Evolutionary conservation across 2,797 vertebrate genomes (phyloP).

Genomic region (Gadopsis bispinosus): DNA sequence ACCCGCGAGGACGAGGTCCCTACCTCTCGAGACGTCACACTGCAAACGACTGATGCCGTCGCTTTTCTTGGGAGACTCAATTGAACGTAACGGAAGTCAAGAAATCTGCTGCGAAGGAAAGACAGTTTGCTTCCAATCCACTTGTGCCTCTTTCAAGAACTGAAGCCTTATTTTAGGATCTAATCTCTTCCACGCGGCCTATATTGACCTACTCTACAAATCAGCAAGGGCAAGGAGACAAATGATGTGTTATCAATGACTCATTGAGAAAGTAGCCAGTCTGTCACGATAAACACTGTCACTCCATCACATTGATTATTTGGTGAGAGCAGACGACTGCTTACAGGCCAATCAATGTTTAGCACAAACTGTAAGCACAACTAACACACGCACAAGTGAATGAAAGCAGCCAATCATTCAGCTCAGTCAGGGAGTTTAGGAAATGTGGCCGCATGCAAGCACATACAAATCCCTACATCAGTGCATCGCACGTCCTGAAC

Average conservation of each 20-base stretch:
- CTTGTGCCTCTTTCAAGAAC: neutral
- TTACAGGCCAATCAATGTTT: conserved; percentile 70
- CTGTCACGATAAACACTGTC: conserved; percentile 53
- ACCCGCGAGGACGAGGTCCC: too few relatives aligned
- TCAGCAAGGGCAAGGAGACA: neutral
- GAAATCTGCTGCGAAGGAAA: neutral
- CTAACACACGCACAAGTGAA: conserved; percentile 40
- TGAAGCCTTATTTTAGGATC: neutral
- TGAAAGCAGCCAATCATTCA: conserved; percentile 29
- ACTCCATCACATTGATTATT: conserved; percentile 67
- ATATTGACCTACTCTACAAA: neutral
- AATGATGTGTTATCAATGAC: conserved; percentile 23
- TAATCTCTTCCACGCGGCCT: neutral
- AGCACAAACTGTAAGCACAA: conserved; percentile 44
- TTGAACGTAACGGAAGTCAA: neutral
- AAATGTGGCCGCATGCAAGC: conserved; percentile 19
- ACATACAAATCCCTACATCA: conserved; percentile 34
- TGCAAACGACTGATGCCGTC: neutral
- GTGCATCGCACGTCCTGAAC: conserved; percentile 33
- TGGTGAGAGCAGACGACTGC: conserved; percentile 56
- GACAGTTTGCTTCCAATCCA: neutral
- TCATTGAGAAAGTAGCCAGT: conserved; percentile 34
- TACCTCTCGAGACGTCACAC: too few relatives aligned
- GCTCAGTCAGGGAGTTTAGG: conserved; percentile 33
- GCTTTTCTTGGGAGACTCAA: neutral